Base-by-base conservation (phyloP, 2,888 invertebrate species). In the Drosophila macrospina region DNA sequence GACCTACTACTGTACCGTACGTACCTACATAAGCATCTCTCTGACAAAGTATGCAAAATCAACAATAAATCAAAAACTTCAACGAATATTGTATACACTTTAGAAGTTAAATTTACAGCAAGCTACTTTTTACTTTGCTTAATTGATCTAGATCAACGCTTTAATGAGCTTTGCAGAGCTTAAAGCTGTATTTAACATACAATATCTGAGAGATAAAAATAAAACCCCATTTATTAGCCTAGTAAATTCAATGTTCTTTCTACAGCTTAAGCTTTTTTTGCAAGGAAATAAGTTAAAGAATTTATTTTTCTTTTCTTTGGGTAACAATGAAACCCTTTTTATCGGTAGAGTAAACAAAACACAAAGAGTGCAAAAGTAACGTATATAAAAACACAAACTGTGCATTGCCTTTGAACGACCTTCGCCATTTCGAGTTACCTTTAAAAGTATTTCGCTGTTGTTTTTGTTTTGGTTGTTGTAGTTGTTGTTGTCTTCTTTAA, bases 401-500 rank as follows among this genome's bases (percentile, higher is more conserved):
- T 74, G 68, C 68, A 81, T 70, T 50, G 80, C 82, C 67, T 78
- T 85, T 73, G 59, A 81, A 88, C 85, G 88, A 88, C 85, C 85
- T 86, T 86, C 88, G 84, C 79, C 73, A 84, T 84, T 80, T 79
- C 74, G 42, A 39, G 78, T 65, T 80, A 66, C 74, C 86, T 77
- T 88, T 88, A 86, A 88, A 88, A 86, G 86, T 85, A 84, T 88
- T 85, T 86, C 66, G 62, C 45, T 86, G 86, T 86, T 82, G 74
- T 72, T 80, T 68, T 74, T 72, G 36, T 50, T 28, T 26, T 26
- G 26, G n/a, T n/a, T 65, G 15, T 51, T 65, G 44, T 67, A 75
- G 66, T 70, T 69, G 44, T 42, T 63, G 24, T 52, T 62, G 54
- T 69, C 78, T 59, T 68, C 66, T 66, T 56, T 16, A 63, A 69